Evolutionary conservation across 2,113 vertebrate species (phyloP).

Genomic region (Ophiodon elongatus): DNA sequence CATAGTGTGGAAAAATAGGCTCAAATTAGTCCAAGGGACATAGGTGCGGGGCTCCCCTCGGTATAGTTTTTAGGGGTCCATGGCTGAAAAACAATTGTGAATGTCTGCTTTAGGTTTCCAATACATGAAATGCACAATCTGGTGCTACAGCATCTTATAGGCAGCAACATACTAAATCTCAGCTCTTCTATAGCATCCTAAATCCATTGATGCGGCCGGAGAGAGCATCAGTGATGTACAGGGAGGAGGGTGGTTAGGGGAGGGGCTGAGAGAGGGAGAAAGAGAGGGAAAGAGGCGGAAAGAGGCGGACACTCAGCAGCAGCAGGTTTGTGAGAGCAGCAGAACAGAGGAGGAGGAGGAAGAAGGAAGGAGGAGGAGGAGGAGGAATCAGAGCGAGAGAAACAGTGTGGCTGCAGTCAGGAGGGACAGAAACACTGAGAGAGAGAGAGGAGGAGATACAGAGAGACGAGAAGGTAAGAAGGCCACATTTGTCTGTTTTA

Average conservation of each 20-base stretch:
- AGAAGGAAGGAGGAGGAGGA: constrained; percentile 46
- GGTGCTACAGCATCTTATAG: not conserved
- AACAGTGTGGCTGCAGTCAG: constrained; percentile 74
- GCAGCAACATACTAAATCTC: not conserved
- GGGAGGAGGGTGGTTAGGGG: constrained; percentile 42
- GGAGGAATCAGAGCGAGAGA: constrained; percentile 68
- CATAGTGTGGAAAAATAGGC: not conserved
- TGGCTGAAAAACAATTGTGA: not conserved
- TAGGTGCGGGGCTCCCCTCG: too few species aligned
- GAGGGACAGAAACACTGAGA: constrained; percentile 52
- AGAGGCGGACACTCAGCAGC: constrained; percentile 61
- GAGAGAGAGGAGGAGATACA: constrained; percentile 37
- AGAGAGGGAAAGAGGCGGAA: constrained; percentile 57
- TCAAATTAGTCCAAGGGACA: not conserved
- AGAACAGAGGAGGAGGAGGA: constrained; percentile 63
- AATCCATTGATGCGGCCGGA: constrained; percentile 29
- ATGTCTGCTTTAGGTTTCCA: not conserved
- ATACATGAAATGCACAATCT: not conserved
- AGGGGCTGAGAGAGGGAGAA: constrained; percentile 56
- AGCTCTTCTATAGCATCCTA: not conserved
- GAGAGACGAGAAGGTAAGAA: constrained; percentile 68
- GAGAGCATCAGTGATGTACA: constrained; percentile 51
- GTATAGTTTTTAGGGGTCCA: not conserved
- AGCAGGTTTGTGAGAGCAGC: constrained; percentile 77
- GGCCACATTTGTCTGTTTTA: not conserved